Base-by-base conservation (phyloP, 2,797 vertebrate species). In the Falco cherrug region DNA sequence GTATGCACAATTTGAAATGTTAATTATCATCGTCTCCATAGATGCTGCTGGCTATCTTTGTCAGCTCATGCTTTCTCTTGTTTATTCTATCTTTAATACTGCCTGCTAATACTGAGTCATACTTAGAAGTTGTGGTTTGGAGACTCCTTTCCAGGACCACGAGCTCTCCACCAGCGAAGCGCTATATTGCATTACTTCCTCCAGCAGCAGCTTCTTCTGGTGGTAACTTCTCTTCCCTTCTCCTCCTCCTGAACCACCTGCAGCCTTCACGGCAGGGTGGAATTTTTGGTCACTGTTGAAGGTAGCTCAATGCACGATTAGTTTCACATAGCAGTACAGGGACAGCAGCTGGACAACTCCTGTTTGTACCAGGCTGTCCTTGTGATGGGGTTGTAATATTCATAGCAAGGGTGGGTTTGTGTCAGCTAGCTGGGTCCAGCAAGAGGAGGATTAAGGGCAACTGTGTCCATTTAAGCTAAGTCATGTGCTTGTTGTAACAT, bases 331-430 rank as follows among this genome's bases (percentile, higher is more conserved):
- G 67, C 67, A 26, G 35, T 9, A 4, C 39, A 28, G n/a, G 45
- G 24, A n/a, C 11, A 11, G n/a, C 2, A 4, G 39, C 53, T 0
- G 1, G 20, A 20, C 31, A 43, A 37, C 28, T 64, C 15, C n/a
- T 65, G 17, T 16, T 75, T 53, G 13, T 28, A 28, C 37, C 22
- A 33, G 48, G 6, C 69, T 50, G 29, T 54, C 33, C 53, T 76
- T 2, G 1, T 29, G 22, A 17, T 35, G 45, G 25, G 21, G 18
- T 80, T 39, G 14, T n/a, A 15, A 29, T 59, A 20, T 22, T 70
- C 22, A 33, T 8, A 26, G 33, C 21, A 50, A 74, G 16, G 25
- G 48, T 61, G 33, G 13, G 24, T 43, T 39, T 0, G 1, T 50
- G 21, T 13, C 11, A 19, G 6, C 41, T 70, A 8, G 16, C 17